These are phyloP conservation scores for Aelia acuminata DNA, from an alignment of 2,888 invertebrate genomes.

Conservation along the genomic window DNA sequence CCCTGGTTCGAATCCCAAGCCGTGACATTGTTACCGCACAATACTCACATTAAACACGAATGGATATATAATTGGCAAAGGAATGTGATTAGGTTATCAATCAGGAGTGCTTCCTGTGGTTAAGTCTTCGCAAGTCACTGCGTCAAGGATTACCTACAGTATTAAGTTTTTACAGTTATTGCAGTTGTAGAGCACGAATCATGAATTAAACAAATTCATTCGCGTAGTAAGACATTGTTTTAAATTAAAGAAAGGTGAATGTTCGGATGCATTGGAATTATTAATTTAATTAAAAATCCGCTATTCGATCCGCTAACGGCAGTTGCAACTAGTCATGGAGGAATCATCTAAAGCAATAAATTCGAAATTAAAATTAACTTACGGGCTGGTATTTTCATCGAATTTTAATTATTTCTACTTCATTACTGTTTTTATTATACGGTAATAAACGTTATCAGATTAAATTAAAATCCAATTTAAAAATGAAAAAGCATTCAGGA, in stretches of 20 bases:
- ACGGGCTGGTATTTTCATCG: neutral
- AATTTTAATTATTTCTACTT: conserved; percentile 13
- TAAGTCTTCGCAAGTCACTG: too few species aligned
- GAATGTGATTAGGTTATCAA: too few species aligned
- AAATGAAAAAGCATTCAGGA: neutral
- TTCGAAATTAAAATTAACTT: neutral
- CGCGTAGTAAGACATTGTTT: neutral
- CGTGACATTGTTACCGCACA: too few species aligned
- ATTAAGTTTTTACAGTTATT: too few species aligned
- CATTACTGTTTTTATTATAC: neutral
- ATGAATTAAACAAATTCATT: neutral
- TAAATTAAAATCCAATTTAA: neutral
- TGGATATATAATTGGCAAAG: too few species aligned
- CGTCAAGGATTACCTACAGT: too few species aligned
- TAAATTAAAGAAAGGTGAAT: neutral
- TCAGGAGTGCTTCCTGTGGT: too few species aligned
- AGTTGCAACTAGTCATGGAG: neutral
- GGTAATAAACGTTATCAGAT: neutral
- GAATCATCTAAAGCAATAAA: neutral
- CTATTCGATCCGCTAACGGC: neutral
- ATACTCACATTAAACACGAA: too few species aligned
- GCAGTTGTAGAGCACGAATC: too few species aligned
- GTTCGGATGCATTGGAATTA: neutral
- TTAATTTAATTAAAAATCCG: neutral
- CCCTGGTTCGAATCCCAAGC: too few species aligned